Evolutionary conservation across 2,888 invertebrate genomes (phyloP), one percentile per base, ranked within the genome.

Genomic region (Thelaira solivaga): DNA sequence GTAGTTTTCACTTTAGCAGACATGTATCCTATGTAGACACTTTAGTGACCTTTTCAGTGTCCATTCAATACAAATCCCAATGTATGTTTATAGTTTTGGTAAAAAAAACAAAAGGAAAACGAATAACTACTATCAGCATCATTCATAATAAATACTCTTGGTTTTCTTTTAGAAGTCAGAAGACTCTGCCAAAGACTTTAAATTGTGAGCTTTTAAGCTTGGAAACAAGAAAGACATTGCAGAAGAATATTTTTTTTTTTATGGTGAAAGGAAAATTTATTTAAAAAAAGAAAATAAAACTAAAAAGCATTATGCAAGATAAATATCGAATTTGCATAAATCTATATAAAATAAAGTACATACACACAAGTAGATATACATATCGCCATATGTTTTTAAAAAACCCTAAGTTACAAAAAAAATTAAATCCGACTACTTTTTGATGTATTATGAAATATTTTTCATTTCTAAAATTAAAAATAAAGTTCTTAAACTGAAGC

Each of bases 311-410:
- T 43, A 62, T 55, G 36, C 18, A 18, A 55, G 49, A 55, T 26
- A 72, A 22, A 45, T 64, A 64, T 39, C 20, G 10, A 29, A 72
- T 75, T 75, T 68, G 62, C 29, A 55, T 75, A 47, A 43, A 20
- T n/a, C 43, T 24, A 5, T 45, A 29, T 2, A 36, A 5, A 36
- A 51, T 51, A n/a, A n/a, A n/a, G n/a, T n/a, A n/a, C n/a, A n/a
- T n/a, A n/a, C n/a, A n/a, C n/a, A n/a, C n/a, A n/a, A n/a, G n/a
- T n/a, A n/a, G n/a, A n/a, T n/a, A n/a, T n/a, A n/a, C n/a, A n/a
- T n/a, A n/a, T n/a, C n/a, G n/a, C n/a, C n/a, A n/a, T n/a, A n/a
- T n/a, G n/a, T n/a, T n/a, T n/a, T n/a, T n/a, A n/a, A n/a, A n/a
- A n/a, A n/a, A n/a, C n/a, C n/a, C n/a, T n/a, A n/a, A n/a, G n/a